Base-by-base conservation (phyloP, 1,140 invertebrate species). In the Caenorhabditis latens region DNA sequence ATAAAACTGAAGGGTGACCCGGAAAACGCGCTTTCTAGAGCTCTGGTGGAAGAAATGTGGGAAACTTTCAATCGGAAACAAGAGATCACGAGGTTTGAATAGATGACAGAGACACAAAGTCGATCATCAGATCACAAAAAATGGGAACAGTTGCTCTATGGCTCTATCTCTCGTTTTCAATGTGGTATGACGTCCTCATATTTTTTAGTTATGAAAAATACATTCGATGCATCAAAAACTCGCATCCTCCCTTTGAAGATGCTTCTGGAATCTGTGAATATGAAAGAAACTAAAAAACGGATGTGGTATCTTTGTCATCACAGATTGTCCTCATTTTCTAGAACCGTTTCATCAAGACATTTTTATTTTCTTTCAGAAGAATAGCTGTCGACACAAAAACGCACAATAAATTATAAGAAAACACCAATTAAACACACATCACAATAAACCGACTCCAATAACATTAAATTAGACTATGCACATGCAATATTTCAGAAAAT, bases 341-440 rank as follows among this genome's bases (percentile, higher is more conserved):
- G 50, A 11, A 16, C 50, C 16, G 13, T 14, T 3, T 53, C 16
- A 8, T 53, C 16, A 53, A 9, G 2, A 53, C 16, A 53, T 53
- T 53, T 11, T 53, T 53, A 14, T 53, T 16, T 50, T 50, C 42
- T 79, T 79, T 16, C n/a, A 7, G 19, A 79, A 79, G 21, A 13
- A 46, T 50, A 79, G 13, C 46, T 79, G 53, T 79, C 21, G 14
- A 79, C 71, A 79, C 65, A 13, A 71, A 58, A 67, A 71, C 61
- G 21, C 65, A 71, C 71, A 79, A 79, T 79, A 79, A 79, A 79
- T 79, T 50, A 79, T 40, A 79, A n/a, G 46, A 46, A 79, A 79
- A 79, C 46, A 79, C 46, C 46, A 50, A 79, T 50, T 53, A 79
- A 79, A 79, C 71, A 79, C 2, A 24, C 71, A 79, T 79, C 71